Percentiles rank a stretch among this genome's conserved stretches.
These are phyloP conservation scores for Dorcus parallelipipedus DNA, from an alignment of 2,888 invertebrate genomes.

Conservation along the genomic window DNA sequence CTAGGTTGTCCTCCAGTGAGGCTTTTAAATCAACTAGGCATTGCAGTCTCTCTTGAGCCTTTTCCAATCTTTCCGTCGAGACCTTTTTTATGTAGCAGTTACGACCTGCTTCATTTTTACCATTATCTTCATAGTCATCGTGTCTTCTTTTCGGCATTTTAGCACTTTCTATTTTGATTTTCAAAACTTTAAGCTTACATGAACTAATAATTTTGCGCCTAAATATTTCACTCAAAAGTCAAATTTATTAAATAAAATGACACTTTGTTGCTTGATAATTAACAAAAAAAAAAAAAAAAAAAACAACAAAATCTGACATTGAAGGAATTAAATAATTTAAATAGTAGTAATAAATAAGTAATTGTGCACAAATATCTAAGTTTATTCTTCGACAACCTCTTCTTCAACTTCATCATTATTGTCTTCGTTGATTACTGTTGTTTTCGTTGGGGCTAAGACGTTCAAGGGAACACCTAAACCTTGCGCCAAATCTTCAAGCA, in stretches of 20 bases:
- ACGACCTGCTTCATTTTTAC: not conserved
- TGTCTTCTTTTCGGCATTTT: no score
- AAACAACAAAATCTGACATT: not conserved
- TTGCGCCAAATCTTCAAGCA: slow-evolving; percentile 43
- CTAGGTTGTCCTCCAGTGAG: slow-evolving; percentile 10
- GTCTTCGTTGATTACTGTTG: slow-evolving; percentile 11
- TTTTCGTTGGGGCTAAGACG: slow-evolving; percentile 34
- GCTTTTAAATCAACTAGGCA: slow-evolving; percentile 8
- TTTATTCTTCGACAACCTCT: slow-evolving; percentile 35
- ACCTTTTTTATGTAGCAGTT: slow-evolving; percentile 7
- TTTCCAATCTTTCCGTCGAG: slow-evolving; percentile 5
- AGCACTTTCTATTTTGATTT: no score
- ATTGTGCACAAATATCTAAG: not conserved
- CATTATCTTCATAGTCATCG: no score
- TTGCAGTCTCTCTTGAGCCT: slow-evolving; percentile 11
- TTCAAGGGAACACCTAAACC: slow-evolving; percentile 41
- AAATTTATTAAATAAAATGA: no score
- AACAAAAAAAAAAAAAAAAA: no score
- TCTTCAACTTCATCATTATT: slow-evolving; percentile 35
- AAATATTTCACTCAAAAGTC: no score
- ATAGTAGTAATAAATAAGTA: not conserved
- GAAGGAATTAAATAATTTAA: not conserved
- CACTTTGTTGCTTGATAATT: no score
- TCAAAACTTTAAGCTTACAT: no score
- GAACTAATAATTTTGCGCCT: no score